Conservation (phyloP, 2,113 vertebrate species). For the Empidonax alnorum region DNA sequence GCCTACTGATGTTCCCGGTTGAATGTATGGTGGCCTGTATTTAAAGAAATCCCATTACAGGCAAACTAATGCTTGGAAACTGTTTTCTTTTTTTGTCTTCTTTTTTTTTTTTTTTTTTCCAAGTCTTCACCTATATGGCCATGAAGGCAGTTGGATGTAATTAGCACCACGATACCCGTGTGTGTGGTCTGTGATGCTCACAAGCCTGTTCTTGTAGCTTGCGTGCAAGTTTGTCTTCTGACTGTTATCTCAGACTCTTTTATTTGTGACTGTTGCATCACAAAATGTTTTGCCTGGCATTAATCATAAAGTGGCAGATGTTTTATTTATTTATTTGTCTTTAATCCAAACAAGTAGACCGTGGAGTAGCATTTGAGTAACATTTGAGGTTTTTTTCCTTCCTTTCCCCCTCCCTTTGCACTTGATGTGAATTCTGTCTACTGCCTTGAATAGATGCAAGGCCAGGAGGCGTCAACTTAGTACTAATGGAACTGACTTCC, state of each 20-base stretch:
- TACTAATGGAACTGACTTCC: conserved; percentile 30
- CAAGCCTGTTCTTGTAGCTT: not conserved
- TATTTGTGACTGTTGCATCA: not conserved
- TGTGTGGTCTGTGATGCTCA: not conserved
- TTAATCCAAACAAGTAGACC: not conserved
- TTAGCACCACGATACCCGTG: not conserved
- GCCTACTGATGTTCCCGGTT: not conserved
- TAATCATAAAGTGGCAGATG: not conserved
- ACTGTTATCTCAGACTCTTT: not conserved
- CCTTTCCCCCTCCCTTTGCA: not conserved
- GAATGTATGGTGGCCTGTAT: not conserved
- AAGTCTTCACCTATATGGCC: not conserved
- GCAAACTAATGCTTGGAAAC: not conserved
- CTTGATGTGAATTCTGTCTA: not conserved
- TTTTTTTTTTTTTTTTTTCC: not conserved
- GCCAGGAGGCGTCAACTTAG: conserved; percentile 9
- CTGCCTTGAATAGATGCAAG: not conserved
- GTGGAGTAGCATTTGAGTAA: not conserved
- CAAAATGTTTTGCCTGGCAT: not conserved
- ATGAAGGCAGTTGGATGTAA: not conserved
- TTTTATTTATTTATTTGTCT: not conserved
- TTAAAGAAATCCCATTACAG: not conserved
- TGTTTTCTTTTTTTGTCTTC: not conserved
- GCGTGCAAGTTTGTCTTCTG: not conserved
- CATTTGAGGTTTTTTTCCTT: not conserved